Evolutionary conservation across 2,797 vertebrate genomes (phyloP), one percentile per base, ranked within the genome.

Genomic region (Pterois miles): DNA sequence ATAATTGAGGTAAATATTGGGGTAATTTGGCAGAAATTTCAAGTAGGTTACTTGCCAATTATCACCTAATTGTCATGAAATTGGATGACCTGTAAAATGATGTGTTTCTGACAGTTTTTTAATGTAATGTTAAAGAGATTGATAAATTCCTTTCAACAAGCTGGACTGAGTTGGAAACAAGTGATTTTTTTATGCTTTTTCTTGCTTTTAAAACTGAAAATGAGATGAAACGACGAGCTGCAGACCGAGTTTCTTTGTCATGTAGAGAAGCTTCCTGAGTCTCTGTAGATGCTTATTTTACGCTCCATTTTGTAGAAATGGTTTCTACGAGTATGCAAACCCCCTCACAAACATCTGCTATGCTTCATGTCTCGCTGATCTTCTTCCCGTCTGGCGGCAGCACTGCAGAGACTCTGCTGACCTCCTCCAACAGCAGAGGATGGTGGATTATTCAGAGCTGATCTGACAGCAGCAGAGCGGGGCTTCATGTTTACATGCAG

Each of bases 401-500:
- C 7, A 8, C 36, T 3, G 76, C 78, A 73, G 36, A 52, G 68
- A 71, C 54, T 78, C 16, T 5, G 67, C 80, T 63, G 73, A 72
- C 74, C 80, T 50, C 53, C 76, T 65, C 71, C 59, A 74, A 81
- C 71, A 46, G 58, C 25, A 12, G 73, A 53, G 34, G 22, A 4
- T 1, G 22, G 18, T 58, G 76, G 11, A 3, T 48, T 11, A 31
- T 46, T 69, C 56, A 40, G 3, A 70, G 2, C 78, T 62, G 78
- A 72, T 54, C 67, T 8, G 8, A 27, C 18, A 38, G 1, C 60
- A 52, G 60, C 50, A 3, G 52, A 59, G 62, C 27, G 0, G 48
- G 48, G 25, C 27, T 3, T n/a, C 1, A 7, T 71, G 74, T 88
- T 81, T 75, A 77, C 80, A 75, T 81, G 80, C 81, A 79, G 82